phyloP scores from a whole-genome alignment of 2,797 vertebrate genomes.

The Heteromormyrus szaboi region DNA sequence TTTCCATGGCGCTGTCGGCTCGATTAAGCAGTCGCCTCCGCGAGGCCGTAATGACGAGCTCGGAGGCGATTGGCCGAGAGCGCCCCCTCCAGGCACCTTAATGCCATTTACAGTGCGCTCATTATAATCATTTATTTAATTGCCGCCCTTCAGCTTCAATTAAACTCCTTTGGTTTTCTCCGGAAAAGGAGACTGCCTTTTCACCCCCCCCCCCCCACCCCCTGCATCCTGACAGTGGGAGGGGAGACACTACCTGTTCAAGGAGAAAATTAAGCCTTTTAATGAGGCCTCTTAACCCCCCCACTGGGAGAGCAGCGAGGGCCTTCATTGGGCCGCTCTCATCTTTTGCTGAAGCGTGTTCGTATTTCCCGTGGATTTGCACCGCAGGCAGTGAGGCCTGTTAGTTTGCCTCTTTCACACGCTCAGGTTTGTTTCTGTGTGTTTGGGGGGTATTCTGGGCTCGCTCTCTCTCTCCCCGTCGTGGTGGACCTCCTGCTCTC shows the following conservation, averaged over 20 bases:
- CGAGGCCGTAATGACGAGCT: slow-evolving; percentile 51
- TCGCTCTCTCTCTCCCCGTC: neutral
- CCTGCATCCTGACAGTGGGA: neutral
- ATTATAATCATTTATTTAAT: slow-evolving; percentile 49
- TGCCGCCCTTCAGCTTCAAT: slow-evolving; percentile 45
- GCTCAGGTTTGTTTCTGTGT: neutral
- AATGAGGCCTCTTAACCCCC: neutral
- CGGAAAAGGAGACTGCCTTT: slow-evolving; percentile 14
- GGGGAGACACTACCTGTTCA: slow-evolving; percentile 10
- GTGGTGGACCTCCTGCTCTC: neutral
- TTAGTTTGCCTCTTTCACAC: neutral
- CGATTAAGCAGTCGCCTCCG: slow-evolving; percentile 21
- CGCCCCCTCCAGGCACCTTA: slow-evolving; percentile 45
- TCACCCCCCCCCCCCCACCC: neutral
- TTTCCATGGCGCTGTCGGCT: neutral
- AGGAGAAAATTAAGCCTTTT: slow-evolving; percentile 10
- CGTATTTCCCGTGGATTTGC: neutral
- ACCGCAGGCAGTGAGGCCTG: neutral
- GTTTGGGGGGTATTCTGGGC: neutral
- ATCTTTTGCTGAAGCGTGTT: neutral
- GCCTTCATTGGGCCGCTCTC: neutral
- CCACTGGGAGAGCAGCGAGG: neutral
- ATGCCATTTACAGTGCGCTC: slow-evolving; percentile 48
- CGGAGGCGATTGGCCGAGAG: slow-evolving; percentile 41
- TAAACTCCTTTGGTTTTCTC: slow-evolving; percentile 25